Conservation (phyloP, 2,888 invertebrate genomes). For the Nomada goodeniana region DNA sequence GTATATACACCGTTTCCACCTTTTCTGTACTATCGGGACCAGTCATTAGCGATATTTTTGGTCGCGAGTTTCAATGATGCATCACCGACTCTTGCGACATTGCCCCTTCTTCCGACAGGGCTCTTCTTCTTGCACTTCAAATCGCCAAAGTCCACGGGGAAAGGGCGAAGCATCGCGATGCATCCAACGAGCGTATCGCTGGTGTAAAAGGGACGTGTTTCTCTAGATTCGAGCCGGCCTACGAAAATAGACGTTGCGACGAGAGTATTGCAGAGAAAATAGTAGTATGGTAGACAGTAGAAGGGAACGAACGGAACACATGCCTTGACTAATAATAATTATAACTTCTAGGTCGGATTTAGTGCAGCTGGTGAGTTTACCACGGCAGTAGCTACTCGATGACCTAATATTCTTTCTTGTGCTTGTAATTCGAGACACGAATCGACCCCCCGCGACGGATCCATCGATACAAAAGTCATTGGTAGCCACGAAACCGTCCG, state of each 20-base stretch:
- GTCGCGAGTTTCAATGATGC: neutral
- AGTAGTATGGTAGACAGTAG: slow-evolving; percentile 59
- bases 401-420: slow-evolving; percentile 44
- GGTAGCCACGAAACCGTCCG: too few relatives aligned
- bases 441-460: slow-evolving; percentile 42
- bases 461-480: too few relatives aligned
- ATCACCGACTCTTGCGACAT: neutral
- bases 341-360: slow-evolving; percentile 72
- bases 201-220: slow-evolving; percentile 32
- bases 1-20: slow-evolving; percentile 6
- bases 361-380: slow-evolving; percentile 49
- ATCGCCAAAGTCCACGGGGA: too few relatives aligned
- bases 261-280: slow-evolving; percentile 50
- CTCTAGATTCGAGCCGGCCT: slow-evolving; percentile 67
- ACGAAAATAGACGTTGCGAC: slow-evolving; percentile 69
- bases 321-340: slow-evolving; percentile 70
- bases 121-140: neutral
- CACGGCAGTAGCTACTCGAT: slow-evolving; percentile 44
- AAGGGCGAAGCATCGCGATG: slow-evolving; percentile 25
- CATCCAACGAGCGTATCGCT: slow-evolving; percentile 30
- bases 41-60: neutral
- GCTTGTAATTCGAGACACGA: slow-evolving; percentile 39
- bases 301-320: slow-evolving; percentile 61
- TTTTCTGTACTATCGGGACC: slow-evolving; percentile 8
- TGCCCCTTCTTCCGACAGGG: neutral